Evolutionary conservation across 2,113 vertebrate species (phyloP).

Genomic region (Dipodomys merriami): DNA sequence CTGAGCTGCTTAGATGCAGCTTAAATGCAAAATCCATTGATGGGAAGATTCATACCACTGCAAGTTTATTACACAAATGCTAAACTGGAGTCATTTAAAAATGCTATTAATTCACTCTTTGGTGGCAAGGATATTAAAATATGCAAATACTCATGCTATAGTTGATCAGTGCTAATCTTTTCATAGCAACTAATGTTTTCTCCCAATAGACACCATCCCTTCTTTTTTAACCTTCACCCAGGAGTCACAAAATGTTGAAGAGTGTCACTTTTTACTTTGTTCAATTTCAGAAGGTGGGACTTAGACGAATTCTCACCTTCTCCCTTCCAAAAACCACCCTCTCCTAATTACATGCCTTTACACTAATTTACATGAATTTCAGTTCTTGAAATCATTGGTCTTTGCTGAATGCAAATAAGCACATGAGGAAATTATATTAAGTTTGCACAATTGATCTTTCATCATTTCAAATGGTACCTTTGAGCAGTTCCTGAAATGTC

Average conservation of each 20-base stretch:
- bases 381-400: conserved; percentile 81
- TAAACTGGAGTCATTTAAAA: conserved; percentile 47
- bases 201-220: neutral
- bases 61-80: conserved; percentile 10
- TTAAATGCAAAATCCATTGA: conserved; percentile 24
- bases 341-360: conserved; percentile 75
- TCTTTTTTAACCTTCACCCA: conserved; percentile 44
- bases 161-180: conserved; percentile 50
- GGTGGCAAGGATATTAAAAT: conserved; percentile 60
- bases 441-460: conserved; percentile 85
- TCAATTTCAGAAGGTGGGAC: conserved; percentile 36
- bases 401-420: conserved; percentile 83
- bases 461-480: conserved; percentile 87
- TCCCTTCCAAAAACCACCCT: conserved; percentile 70
- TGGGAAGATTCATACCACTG: neutral
- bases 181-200: conserved; percentile 45
- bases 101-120: conserved; percentile 56
- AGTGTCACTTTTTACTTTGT: conserved; percentile 63
- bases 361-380: conserved; percentile 79
- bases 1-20: neutral
- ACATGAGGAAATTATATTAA: conserved; percentile 83
- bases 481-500: conserved; percentile 89
- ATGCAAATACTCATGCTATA: conserved; percentile 51
- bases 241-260: conserved; percentile 47
- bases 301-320: conserved; percentile 67